Evolutionary conservation across 2,113 vertebrate genomes (phyloP).

Genomic region (Scopus umbretta): DNA sequence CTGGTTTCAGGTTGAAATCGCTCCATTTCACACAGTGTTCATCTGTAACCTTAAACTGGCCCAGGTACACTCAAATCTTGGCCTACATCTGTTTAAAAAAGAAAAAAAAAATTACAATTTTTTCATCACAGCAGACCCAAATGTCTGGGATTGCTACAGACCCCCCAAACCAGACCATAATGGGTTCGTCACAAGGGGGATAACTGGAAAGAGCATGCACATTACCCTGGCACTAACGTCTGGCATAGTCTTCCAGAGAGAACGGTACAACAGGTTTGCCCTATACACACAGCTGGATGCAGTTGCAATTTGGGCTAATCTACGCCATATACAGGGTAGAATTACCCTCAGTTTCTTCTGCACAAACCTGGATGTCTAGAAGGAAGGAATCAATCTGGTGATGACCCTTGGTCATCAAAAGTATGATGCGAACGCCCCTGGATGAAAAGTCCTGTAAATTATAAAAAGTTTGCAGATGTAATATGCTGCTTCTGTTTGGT

Average conservation of each 20-base stretch:
- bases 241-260: neutral
- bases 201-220: neutral
- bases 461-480: neutral
- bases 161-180: neutral
- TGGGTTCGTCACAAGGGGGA: neutral
- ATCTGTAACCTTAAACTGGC: neutral
- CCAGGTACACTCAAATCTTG: neutral
- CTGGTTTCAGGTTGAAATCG: neutral
- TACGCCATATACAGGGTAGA: neutral
- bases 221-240: neutral
- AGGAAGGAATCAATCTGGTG: neutral
- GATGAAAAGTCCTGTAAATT: constrained; percentile 49
- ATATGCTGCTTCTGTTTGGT: constrained; percentile 39
- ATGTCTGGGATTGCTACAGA: neutral
- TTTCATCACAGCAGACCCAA: neutral
- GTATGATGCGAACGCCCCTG: neutral
- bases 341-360: neutral
- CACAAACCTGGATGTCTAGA: neutral
- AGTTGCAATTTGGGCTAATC: neutral
- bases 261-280: neutral
- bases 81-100: neutral
- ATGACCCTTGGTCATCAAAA: neutral
- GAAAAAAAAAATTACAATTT: too few species aligned
- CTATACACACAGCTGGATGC: neutral
- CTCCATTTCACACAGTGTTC: neutral